Evolutionary conservation across 2,797 vertebrate genomes (phyloP).

Genomic region (Coregonus ussuriensis): DNA sequence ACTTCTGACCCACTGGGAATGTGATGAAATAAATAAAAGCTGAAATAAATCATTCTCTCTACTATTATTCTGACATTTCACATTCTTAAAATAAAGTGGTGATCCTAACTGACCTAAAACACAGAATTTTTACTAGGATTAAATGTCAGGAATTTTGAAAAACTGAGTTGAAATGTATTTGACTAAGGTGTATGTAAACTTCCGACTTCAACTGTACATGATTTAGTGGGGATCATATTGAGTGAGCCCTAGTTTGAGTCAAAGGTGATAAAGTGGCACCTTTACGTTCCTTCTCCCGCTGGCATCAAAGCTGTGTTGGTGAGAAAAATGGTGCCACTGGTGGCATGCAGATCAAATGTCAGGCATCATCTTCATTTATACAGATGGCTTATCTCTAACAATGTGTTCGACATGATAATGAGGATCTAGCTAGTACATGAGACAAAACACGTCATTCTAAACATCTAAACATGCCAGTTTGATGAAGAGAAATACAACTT

Average conservation of each 20-base stretch:
- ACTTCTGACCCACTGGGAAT: too few species aligned
- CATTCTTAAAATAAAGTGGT: too few species aligned
- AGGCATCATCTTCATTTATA: constrained; percentile 54
- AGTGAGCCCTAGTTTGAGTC: constrained; percentile 35
- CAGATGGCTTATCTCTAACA: constrained; percentile 55
- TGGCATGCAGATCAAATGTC: constrained; percentile 57
- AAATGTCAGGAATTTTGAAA: too few species aligned
- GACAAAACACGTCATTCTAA: constrained; percentile 17
- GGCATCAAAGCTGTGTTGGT: constrained; percentile 38
- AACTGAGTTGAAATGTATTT: too few species aligned
- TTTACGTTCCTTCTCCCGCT: constrained; percentile 42
- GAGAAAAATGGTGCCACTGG: constrained; percentile 54
- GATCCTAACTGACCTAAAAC: too few species aligned
- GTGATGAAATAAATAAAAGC: too few species aligned
- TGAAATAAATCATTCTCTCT: too few species aligned
- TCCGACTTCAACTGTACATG: neutral
- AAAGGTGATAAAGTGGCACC: constrained; percentile 58
- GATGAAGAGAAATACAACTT: neutral
- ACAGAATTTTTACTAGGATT: too few species aligned
- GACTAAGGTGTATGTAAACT: too few species aligned
- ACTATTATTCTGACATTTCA: too few species aligned
- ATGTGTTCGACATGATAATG: constrained; percentile 59
- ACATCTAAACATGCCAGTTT: constrained; percentile 26
- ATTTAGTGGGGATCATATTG: constrained; percentile 25
- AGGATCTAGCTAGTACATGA: constrained; percentile 33